Evolutionary conservation across 1,140 invertebrate species (phyloP).

Genomic region (Ectropis grisescens): DNA sequence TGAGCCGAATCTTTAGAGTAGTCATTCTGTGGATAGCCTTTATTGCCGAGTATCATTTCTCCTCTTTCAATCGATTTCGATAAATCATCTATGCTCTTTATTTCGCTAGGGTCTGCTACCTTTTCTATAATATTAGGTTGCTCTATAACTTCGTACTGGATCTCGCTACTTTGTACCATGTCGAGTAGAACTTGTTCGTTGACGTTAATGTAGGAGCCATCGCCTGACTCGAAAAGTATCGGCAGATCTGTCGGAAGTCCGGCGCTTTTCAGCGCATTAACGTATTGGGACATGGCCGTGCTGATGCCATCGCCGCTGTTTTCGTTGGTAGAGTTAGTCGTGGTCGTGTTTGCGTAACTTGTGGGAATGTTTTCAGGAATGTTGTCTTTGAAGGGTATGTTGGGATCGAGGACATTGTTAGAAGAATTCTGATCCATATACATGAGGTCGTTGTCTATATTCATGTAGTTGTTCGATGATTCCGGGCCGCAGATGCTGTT

Average conservation of each 20-base stretch:
- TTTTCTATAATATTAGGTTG: slow-evolving; percentile 64
- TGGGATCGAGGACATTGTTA: slow-evolving; percentile 36
- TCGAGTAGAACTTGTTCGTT: slow-evolving; percentile 71
- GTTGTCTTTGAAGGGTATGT: slow-evolving; percentile 31
- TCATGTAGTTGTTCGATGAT: slow-evolving; percentile 38
- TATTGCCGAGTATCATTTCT: slow-evolving; percentile 43
- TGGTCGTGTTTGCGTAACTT: slow-evolving; percentile 25
- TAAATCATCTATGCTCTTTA: slow-evolving; percentile 63
- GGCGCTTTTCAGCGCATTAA: slow-evolving; percentile 68
- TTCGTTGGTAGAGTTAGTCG: slow-evolving; percentile 19
- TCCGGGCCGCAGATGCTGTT: slow-evolving; percentile 55
- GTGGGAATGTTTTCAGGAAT: slow-evolving; percentile 40
- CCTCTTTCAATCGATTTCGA: slow-evolving; percentile 60
- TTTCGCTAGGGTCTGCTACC: slow-evolving; percentile 56
- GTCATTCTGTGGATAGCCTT: slow-evolving; percentile 22
- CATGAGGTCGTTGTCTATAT: slow-evolving; percentile 51
- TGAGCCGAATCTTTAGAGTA: slow-evolving; percentile 30
- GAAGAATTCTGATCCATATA: slow-evolving; percentile 48
- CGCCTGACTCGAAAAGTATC: slow-evolving; percentile 69
- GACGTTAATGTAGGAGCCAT: slow-evolving; percentile 70
- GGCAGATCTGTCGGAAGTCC: slow-evolving; percentile 70
- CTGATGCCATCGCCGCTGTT: slow-evolving; percentile 25
- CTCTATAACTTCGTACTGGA: slow-evolving; percentile 70
- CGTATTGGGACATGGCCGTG: slow-evolving; percentile 63
- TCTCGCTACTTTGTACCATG: slow-evolving; percentile 68